Base-by-base conservation (phyloP, 2,888 invertebrate genomes). In the Macaria notata region DNA sequence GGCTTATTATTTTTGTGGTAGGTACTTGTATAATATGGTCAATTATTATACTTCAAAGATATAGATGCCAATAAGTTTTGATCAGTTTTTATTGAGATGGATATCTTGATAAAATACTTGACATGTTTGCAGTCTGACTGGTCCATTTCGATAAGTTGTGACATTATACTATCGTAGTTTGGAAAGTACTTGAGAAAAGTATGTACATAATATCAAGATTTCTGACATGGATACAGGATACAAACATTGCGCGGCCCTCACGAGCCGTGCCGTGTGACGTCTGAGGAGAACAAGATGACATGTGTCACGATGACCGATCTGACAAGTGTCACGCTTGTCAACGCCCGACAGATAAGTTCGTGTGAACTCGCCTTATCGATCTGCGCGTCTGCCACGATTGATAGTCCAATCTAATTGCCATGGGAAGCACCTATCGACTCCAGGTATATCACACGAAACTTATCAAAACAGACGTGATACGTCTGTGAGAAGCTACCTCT, bases 321-420 rank as follows among this genome's bases (percentile, higher is more conserved):
- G 78, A 77, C 76, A 78, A 75, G 73, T 80, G 82, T 75, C 78
- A 78, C 59, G 62, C 65, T 67, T 77, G 75, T 75, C 71, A 78
- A 7, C 39, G 46, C 54, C 44, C 54, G 44, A 36, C 50, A 49
- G 79, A 81, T 83, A 81, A 74, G 63, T 65, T 67, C 81, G 82
- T 87, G 86, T 81, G 86, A 87, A 83, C 79, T 66, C 42, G 46
- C 62, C 73, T 85, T 86, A 86, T 86, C 84, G 65, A 60, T 61
- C 58, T 68, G 63, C 68, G 73, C 58, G 66, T 68, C 69, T 66
- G 66, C 57, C 62, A 58, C 54, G 47, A 54, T 54, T 60, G 67
- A 66, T 64, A 63, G 65, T 65, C 59, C 68, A 68, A 68, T 73
- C 71, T 63, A 70, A 69, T 70, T 73, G 59, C 55, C 59, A 64